Conservation (phyloP, 2,797 vertebrate genomes). For the Danio aesculapii region DNA sequence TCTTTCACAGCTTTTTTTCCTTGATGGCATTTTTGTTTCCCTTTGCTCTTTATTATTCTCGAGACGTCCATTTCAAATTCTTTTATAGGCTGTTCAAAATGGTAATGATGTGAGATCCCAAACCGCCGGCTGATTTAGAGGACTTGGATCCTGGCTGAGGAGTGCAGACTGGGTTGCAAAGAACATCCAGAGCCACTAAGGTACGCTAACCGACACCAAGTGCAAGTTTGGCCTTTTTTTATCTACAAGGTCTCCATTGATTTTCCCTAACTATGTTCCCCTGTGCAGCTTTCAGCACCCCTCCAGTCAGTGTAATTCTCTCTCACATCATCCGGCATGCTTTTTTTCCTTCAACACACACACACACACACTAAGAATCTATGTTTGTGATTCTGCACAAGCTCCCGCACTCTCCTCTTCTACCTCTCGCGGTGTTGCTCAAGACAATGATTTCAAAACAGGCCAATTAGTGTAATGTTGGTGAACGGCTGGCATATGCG, state of each 20-base stretch:
- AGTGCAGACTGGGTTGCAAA: constrained; percentile 24
- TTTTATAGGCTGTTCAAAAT: constrained; percentile 46
- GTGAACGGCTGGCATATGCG: constrained; percentile 69
- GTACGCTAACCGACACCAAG: constrained; percentile 6
- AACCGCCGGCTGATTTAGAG: constrained; percentile 34
- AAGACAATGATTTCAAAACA: constrained; percentile 69
- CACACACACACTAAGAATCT: constrained; percentile 28
- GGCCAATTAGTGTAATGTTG: constrained; percentile 70
- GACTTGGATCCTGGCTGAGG: neutral
- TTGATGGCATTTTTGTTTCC: constrained; percentile 43
- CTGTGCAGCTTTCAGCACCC: constrained; percentile 9
- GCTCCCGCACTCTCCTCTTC: constrained; percentile 32
- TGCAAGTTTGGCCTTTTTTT: constrained; percentile 9
- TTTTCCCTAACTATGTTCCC: constrained; percentile 1
- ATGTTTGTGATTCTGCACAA: constrained; percentile 33
- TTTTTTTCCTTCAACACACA: neutral
- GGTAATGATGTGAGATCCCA: constrained; percentile 48
- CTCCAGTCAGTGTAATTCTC: constrained; percentile 19
- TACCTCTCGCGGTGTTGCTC: constrained; percentile 61
- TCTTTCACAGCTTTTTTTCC: constrained; percentile 33
- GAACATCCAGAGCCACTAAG: constrained; percentile 37
- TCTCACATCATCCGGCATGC: neutral
- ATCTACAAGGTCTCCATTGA: constrained; percentile 3
- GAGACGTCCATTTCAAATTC: constrained; percentile 35
- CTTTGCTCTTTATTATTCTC: constrained; percentile 47